These are phyloP conservation scores for Deilephila porcellus DNA, from an alignment of 2,888 invertebrate genomes.

Conservation along the genomic window DNA sequence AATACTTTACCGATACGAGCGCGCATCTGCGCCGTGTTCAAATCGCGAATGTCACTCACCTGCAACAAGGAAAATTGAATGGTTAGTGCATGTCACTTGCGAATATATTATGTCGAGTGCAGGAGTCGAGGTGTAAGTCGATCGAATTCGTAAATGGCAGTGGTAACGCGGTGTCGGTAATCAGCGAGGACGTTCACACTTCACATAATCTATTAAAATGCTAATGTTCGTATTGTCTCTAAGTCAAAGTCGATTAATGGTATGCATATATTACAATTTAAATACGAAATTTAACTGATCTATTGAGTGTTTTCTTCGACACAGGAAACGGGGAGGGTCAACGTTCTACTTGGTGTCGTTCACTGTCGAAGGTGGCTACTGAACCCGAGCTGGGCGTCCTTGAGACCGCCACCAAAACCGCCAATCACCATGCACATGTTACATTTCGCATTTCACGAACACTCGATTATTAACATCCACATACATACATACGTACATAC, in stretches of 20 bases:
- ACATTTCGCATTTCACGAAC: conserved; percentile 51
- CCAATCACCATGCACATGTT: conserved; percentile 53
- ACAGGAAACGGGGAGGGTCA: conserved; percentile 79
- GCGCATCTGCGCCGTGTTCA: conserved; percentile 31
- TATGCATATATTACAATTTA: conserved; percentile 62
- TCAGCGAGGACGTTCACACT: conserved; percentile 58
- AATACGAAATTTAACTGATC: conserved; percentile 63
- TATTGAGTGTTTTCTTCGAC: conserved; percentile 66
- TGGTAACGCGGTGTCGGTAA: conserved; percentile 45
- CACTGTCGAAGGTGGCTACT: conserved; percentile 78
- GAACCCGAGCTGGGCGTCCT: conserved; percentile 80
- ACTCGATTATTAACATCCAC: conserved; percentile 40
- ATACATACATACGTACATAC: not conserved
- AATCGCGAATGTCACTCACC: conserved; percentile 61
- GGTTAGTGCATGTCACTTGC: conserved; percentile 19
- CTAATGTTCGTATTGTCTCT: conserved; percentile 71
- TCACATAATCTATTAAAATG: conserved; percentile 66
- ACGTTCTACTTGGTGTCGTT: conserved; percentile 80
- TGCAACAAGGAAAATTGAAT: conserved; percentile 59
- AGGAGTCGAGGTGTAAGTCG: not conserved
- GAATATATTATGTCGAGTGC: not conserved
- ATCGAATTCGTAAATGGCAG: conserved; percentile 21
- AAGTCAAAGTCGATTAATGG: conserved; percentile 70
- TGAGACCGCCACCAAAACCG: conserved; percentile 73
- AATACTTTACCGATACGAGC: conserved; percentile 64